Evolutionary conservation across 1,140 invertebrate species (phyloP).

Genomic region (Conus ventricosus): DNA sequence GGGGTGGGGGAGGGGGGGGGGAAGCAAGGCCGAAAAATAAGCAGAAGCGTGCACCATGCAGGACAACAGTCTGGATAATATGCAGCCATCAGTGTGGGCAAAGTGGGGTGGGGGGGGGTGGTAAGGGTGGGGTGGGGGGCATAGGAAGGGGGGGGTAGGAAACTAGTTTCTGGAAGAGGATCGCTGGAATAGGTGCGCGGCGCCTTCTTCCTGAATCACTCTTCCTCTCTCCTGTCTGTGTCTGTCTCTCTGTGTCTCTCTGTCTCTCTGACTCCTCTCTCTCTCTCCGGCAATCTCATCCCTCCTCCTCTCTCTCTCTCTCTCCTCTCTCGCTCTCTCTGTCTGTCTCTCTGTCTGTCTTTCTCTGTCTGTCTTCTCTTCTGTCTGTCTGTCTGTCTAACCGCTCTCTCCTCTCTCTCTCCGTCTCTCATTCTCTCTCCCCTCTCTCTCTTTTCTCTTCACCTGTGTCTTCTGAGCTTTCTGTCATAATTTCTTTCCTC

Average conservation of each 20-base stretch:
- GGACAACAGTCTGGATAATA: too few relatives aligned
- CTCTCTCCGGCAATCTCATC: not conserved
- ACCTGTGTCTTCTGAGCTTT: too few relatives aligned
- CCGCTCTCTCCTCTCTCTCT: not conserved
- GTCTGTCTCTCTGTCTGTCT: not conserved
- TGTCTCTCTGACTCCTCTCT: not conserved
- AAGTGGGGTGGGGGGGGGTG: too few relatives aligned
- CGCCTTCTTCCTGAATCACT: not conserved
- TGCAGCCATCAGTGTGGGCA: too few relatives aligned
- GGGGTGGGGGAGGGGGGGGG: too few relatives aligned
- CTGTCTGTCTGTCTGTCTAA: not conserved
- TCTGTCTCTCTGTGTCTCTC: not conserved
- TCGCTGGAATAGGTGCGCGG: too few relatives aligned
- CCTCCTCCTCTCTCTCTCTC: not conserved
- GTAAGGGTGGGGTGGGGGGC: too few relatives aligned
- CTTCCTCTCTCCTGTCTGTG: not conserved
- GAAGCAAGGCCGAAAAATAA: too few relatives aligned
- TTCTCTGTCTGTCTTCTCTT: not conserved
- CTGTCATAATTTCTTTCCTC: too few relatives aligned
- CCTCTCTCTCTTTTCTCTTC: not conserved
- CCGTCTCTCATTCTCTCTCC: not conserved
- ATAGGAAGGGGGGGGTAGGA: too few relatives aligned
- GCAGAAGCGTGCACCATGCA: too few relatives aligned
- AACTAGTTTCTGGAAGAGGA: too few relatives aligned
- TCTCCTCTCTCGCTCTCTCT: not conserved